These are phyloP conservation scores for Spinus pinus DNA, from an alignment of 2,797 vertebrate genomes.

Conservation along the genomic window DNA sequence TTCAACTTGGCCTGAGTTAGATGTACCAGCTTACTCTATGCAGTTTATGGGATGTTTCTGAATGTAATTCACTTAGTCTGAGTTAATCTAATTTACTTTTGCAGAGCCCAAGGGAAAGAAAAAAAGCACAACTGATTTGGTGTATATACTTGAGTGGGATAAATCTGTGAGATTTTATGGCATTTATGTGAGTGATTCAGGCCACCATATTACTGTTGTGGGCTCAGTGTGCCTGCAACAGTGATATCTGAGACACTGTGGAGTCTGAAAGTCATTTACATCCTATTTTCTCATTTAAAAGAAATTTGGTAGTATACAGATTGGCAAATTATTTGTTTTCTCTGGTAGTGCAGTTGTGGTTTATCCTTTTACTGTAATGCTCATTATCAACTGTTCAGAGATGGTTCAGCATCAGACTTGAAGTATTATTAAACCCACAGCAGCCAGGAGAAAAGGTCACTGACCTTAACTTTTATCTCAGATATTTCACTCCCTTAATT, in stretches of 20 bases:
- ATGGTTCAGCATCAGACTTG: background rate
- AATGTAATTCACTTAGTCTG: background rate
- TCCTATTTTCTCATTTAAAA: background rate
- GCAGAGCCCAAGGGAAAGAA: background rate
- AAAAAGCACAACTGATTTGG: background rate
- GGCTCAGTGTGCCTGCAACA: background rate
- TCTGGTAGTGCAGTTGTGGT: background rate
- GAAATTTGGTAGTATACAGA: background rate
- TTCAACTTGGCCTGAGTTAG: background rate
- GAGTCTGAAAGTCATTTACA: background rate
- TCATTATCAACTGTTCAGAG: background rate
- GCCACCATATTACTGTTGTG: background rate
- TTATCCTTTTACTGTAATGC: background rate
- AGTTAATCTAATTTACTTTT: background rate
- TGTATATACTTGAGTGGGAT: background rate
- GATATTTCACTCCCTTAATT: constrained; percentile 1
- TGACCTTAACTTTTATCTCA: background rate
- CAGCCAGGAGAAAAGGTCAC: background rate
- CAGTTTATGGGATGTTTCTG: background rate
- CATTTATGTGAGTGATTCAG: background rate
- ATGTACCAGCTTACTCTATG: background rate
- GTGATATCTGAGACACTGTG: background rate
- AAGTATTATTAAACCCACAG: background rate
- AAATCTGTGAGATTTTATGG: background rate
- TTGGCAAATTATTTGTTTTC: background rate